phyloP scores from a whole-genome alignment of 2,797 vertebrate genomes.

The Erpetoichthys calabaricus region DNA sequence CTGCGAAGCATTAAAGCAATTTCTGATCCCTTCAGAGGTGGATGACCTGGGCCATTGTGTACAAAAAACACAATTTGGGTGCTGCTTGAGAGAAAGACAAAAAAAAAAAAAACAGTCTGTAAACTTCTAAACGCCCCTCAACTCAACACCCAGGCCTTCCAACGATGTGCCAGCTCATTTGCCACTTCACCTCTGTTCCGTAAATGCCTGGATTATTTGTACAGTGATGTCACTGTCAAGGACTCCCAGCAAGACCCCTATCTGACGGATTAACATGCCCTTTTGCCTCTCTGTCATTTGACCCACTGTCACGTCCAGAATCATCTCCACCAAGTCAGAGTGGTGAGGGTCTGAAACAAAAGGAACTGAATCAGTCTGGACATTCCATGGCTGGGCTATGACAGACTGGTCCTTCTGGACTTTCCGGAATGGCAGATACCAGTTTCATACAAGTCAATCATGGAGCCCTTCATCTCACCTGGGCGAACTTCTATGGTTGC shows the following conservation, averaged over 20 bases:
- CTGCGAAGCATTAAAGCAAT: conserved; percentile 72
- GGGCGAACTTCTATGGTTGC: conserved; percentile 77
- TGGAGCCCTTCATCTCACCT: conserved; percentile 45
- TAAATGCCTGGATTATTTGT: conserved; percentile 77
- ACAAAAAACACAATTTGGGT: conserved; percentile 92
- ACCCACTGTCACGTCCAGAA: conserved; percentile 77
- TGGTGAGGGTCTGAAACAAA: conserved; percentile 60
- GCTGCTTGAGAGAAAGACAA: conserved; percentile 37
- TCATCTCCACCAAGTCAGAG: conserved; percentile 83
- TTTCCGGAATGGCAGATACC: too few relatives aligned
- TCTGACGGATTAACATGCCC: conserved; percentile 90
- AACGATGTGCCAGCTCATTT: neutral
- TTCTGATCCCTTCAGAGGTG: conserved; percentile 72
- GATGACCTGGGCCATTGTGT: conserved; percentile 73
- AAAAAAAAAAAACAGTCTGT: neutral
- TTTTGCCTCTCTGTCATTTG: conserved; percentile 81
- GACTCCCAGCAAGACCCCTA: conserved; percentile 81
- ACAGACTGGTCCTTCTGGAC: too few relatives aligned
- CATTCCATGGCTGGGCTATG: too few relatives aligned
- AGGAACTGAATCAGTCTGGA: too few relatives aligned
- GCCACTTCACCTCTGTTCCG: conserved; percentile 71
- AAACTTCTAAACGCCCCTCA: neutral
- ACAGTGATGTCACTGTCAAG: conserved; percentile 89
- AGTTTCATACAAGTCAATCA: too few relatives aligned
- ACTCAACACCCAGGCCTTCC: neutral